Evolutionary conservation across 2,113 vertebrate species (phyloP).

Genomic region (Apteryx owenii): DNA sequence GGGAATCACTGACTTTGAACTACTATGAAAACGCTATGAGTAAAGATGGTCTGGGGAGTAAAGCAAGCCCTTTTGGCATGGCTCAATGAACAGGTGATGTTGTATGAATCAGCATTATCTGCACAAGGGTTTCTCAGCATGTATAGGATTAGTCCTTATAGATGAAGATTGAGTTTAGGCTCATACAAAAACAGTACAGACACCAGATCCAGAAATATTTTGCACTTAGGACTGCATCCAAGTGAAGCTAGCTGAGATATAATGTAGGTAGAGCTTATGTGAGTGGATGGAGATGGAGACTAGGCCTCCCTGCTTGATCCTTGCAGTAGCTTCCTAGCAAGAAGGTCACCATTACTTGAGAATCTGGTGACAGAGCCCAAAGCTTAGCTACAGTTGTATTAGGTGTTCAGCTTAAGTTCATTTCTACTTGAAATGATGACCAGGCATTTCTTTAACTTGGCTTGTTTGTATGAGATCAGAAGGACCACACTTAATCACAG

Average conservation of each 20-base stretch:
- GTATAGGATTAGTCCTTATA: neutral
- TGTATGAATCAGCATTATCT: neutral
- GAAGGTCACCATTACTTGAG: neutral
- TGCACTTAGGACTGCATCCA: neutral
- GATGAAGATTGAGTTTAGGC: neutral
- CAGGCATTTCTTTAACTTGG: neutral
- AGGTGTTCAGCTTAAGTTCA: neutral
- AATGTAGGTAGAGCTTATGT: neutral
- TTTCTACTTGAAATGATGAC: neutral
- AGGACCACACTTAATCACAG: neutral
- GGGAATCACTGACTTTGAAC: slow-evolving; percentile 30
- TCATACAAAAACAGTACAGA: neutral
- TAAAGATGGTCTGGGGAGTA: neutral
- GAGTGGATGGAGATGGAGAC: neutral
- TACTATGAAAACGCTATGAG: neutral
- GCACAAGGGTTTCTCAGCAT: neutral
- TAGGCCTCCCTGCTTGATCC: neutral
- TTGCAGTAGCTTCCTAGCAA: neutral
- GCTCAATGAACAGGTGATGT: neutral
- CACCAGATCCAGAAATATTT: neutral
- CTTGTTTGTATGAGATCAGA: neutral
- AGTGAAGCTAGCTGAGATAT: neutral
- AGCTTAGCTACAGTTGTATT: neutral
- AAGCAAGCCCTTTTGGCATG: neutral
- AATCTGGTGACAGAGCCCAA: neutral